These are phyloP conservation scores for Fundulus diaphanus DNA, from an alignment of 2,797 vertebrate species.

Conservation along the genomic window DNA sequence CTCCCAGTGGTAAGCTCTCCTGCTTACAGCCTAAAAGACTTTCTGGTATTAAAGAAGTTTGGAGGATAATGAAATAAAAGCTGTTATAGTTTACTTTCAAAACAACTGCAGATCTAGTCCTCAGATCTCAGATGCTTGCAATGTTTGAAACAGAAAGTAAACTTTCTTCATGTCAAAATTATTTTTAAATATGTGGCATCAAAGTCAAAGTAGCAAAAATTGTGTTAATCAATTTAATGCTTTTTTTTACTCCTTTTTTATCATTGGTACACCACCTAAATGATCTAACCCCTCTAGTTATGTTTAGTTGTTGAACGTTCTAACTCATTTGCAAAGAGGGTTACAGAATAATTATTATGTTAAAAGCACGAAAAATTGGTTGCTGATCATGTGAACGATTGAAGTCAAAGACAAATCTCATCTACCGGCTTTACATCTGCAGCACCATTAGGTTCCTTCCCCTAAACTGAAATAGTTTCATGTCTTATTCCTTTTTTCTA, in stretches of 20 bases:
- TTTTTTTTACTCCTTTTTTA: neutral
- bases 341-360: neutral
- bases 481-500: conserved; percentile 19
- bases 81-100: neutral
- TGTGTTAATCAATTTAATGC: neutral
- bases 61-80: neutral
- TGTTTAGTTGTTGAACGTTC: neutral
- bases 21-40: neutral
- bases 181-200: neutral
- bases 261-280: neutral
- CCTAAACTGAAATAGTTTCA: conserved; percentile 32
- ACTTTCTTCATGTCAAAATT: neutral
- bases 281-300: neutral
- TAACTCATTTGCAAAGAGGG: neutral
- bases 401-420: conserved; percentile 10
- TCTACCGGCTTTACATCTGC: conserved; percentile 31
- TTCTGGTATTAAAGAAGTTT: neutral
- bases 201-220: neutral
- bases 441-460: conserved; percentile 21
- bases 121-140: neutral
- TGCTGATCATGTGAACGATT: neutral
- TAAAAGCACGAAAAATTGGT: neutral
- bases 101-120: neutral
- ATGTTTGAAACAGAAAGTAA: neutral
- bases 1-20: neutral